phyloP scores from a whole-genome alignment of 2,888 invertebrate genomes.

The Sisyra nigra region DNA sequence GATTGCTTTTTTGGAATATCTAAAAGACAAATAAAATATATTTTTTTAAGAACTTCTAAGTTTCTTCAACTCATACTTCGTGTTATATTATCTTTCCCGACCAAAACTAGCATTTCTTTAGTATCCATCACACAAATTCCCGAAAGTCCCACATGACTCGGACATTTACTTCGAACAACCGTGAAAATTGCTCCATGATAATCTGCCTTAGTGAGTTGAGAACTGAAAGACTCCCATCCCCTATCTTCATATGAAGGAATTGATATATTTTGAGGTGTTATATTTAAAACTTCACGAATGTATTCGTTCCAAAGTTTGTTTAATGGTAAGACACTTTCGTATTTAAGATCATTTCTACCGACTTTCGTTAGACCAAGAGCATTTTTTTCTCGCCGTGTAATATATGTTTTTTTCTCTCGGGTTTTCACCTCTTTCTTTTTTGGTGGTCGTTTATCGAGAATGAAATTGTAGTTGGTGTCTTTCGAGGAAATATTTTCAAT shows the following conservation, averaged over 20 bases:
- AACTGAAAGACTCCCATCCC: constrained; percentile 34
- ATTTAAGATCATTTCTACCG: constrained; percentile 37
- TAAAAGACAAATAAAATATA: constrained; percentile 22
- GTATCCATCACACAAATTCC: constrained; percentile 64
- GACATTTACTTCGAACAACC: constrained; percentile 47
- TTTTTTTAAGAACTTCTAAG: constrained; percentile 10
- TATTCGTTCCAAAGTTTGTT: constrained; percentile 51
- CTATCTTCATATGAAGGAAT: constrained; percentile 17
- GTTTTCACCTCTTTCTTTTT: background rate
- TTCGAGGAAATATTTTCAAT: too few species aligned
- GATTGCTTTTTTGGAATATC: constrained; percentile 61
- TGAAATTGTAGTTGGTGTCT: too few species aligned
- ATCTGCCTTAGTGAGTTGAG: constrained; percentile 32
- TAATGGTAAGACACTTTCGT: constrained; percentile 38
- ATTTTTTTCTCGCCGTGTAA: constrained; percentile 39
- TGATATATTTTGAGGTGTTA: constrained; percentile 16
- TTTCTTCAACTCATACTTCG: constrained; percentile 29
- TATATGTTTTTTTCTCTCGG: constrained; percentile 18
- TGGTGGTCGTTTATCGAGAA: constrained; percentile 3
- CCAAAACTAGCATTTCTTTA: constrained; percentile 49
- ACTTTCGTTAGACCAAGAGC: constrained; percentile 40
- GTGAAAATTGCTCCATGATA: constrained; percentile 51
- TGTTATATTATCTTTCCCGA: constrained; percentile 42
- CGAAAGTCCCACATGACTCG: constrained; percentile 39
- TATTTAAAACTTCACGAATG: constrained; percentile 38